Conservation (phyloP, 2,797 vertebrate species). For the Cuniculus paca region DNA sequence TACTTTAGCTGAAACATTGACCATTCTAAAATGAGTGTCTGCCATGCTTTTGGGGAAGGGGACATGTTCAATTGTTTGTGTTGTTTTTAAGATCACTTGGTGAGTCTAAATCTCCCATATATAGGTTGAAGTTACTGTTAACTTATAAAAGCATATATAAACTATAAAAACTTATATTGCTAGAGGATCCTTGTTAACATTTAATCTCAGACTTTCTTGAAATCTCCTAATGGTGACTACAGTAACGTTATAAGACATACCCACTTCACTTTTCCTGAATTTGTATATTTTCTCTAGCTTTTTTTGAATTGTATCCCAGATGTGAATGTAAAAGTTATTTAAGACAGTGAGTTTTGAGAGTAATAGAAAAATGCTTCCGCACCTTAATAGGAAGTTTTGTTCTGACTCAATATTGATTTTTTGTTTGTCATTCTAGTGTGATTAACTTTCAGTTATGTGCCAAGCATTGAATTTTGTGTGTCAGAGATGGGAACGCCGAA, state of each 20-base stretch:
- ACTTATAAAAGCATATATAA: not conserved
- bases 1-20: slow-evolving; percentile 71
- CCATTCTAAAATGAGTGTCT: slow-evolving; percentile 71
- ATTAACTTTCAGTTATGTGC: not conserved
- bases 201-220: not conserved
- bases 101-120: not conserved
- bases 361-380: slow-evolving; percentile 41
- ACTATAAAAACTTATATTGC: too few species aligned
- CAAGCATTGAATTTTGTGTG: not conserved
- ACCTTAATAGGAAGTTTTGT: not conserved
- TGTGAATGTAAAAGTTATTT: slow-evolving; percentile 38
- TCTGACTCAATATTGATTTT: slow-evolving; percentile 5
- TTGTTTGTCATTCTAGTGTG: slow-evolving; percentile 36
- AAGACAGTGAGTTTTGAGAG: slow-evolving; percentile 26
- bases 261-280: not conserved
- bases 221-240: not conserved
- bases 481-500: not conserved
- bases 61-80: not conserved
- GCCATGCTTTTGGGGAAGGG: slow-evolving; percentile 23
- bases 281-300: not conserved
- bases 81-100: slow-evolving; percentile 45
- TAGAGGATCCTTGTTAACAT: slow-evolving; percentile 39
- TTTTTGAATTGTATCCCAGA: slow-evolving; percentile 2
- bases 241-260: not conserved
- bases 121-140: slow-evolving; percentile 18